phyloP scores from a whole-genome alignment of 2,113 vertebrate genomes.

The Coturnix japonica region DNA sequence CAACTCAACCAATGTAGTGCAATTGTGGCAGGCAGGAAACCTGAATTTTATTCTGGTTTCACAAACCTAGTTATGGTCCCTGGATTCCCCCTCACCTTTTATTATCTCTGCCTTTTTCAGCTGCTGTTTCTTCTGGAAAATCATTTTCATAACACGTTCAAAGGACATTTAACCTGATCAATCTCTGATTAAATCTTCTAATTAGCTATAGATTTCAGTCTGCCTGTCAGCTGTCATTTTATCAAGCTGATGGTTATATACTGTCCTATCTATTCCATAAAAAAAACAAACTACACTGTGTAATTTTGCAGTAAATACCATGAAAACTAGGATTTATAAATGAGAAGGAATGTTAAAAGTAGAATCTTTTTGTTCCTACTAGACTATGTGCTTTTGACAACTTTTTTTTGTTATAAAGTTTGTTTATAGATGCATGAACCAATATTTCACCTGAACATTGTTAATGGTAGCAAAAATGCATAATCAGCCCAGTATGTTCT shows the following conservation, averaged over 20 bases:
- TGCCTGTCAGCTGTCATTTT: background rate
- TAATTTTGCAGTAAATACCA: background rate
- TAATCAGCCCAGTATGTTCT: conserved; percentile 24
- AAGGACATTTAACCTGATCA: background rate
- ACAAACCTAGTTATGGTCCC: background rate
- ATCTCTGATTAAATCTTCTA: background rate
- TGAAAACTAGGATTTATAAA: background rate
- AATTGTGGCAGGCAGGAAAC: background rate
- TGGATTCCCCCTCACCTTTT: background rate
- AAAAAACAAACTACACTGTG: background rate
- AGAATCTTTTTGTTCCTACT: background rate
- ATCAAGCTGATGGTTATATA: background rate
- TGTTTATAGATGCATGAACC: conserved; percentile 1
- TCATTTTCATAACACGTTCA: background rate
- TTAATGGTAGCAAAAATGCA: conserved; percentile 15
- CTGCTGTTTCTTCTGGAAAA: background rate
- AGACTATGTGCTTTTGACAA: background rate
- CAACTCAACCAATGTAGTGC: background rate
- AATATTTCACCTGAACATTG: conserved; percentile 22
- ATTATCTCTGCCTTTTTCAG: background rate
- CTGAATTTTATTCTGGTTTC: background rate
- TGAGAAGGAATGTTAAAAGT: background rate
- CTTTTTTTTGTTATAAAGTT: background rate
- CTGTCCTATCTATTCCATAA: background rate
- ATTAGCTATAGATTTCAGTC: background rate